A percentile compares a stretch with the other conserved stretches of the same genome.
These are phyloP conservation scores for Dendrocincla fuliginosa DNA, from an alignment of 2,797 vertebrate genomes.

Conservation along the genomic window DNA sequence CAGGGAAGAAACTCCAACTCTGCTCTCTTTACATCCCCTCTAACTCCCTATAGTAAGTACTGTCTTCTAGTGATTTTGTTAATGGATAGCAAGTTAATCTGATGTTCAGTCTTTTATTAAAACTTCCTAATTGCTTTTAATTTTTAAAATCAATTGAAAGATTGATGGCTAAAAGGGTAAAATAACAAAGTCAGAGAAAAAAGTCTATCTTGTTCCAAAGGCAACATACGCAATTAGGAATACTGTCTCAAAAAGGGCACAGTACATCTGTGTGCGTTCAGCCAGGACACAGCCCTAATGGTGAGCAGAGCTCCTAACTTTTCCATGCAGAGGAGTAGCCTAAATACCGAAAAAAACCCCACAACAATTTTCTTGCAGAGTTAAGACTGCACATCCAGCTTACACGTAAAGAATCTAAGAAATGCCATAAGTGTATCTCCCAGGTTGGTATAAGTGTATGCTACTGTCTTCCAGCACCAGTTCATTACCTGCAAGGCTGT, in stretches of 20 bases:
- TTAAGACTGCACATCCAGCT: background rate
- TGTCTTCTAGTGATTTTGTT: constrained; percentile 10
- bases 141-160: constrained; percentile 47
- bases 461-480: background rate
- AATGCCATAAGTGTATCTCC: background rate
- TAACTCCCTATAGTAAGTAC: constrained; percentile 34
- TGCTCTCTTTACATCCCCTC: background rate
- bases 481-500: background rate
- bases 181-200: background rate
- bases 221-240: background rate
- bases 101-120: constrained; percentile 21
- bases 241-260: background rate
- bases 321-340: background rate
- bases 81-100: constrained; percentile 32
- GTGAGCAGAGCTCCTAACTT: background rate
- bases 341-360: background rate
- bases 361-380: background rate
- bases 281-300: background rate
- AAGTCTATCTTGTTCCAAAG: background rate
- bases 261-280: background rate
- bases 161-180: background rate
- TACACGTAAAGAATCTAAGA: background rate
- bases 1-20: constrained; percentile 25
- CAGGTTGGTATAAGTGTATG: background rate
- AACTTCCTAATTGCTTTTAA: constrained; percentile 51